Evolutionary conservation across 2,888 invertebrate species (phyloP), one percentile per base, ranked within the genome.

Genomic region (Pristionchus fissidentatus): DNA sequence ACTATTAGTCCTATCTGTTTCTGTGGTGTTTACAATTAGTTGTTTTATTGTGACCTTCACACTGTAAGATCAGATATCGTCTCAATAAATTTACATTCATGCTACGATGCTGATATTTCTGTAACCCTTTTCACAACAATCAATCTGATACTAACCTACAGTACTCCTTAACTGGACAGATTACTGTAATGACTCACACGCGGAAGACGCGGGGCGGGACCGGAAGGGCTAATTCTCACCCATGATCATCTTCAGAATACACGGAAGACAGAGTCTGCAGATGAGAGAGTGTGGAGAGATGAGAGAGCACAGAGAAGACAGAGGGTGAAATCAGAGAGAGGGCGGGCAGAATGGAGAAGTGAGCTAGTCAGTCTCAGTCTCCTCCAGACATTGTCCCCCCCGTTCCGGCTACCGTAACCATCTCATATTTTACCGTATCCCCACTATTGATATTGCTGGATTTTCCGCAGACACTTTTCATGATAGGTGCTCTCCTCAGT

Each of bases 191-290:
- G 70, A 70, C n/a, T 70, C 70, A 70, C 26, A 70, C 3, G n/a
- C 38, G 70, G 70, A 70, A 70, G 70, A n/a, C n/a, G n/a, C 62
- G 35, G 29, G 22, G 22, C 22, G 19, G 22, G 62, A 29, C 70
- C 70, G 41, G 70, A 26, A 70, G 32, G 22, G 19, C 22, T 19
- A 41, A 22, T 70, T 70, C 70, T 70, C 70, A 41, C 70, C 13
- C 43, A 26, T 70, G 41, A 70, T 70, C 70, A 70, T 70, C 70
- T 43, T 70, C 70, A 41, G n/a, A 70, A 70, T 70, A 70, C 70
- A 70, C 70, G 70, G 70, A 70, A 70, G 70, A 26, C n/a, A 19
- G 70, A 26, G 41, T 70, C n/a, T n/a, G 22, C 7, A 5, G 41
- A 43, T 5, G 41, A 70, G 70, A 70, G n/a, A 70, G 70, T 43